phyloP scores from a whole-genome alignment of 2,888 invertebrate genomes.

The Heliconius ismenius region DNA sequence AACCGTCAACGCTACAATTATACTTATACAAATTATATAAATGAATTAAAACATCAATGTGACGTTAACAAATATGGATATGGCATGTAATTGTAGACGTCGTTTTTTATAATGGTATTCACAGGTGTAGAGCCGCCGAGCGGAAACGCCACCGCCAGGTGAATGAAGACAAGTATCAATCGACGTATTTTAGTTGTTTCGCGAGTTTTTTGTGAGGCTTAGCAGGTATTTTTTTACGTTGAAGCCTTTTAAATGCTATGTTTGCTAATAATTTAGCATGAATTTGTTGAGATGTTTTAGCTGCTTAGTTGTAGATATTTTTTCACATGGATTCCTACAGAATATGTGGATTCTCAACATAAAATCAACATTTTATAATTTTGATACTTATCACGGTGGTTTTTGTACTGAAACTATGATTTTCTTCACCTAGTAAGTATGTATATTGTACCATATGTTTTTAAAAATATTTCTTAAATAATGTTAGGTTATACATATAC shows the following conservation, averaged over 20 bases:
- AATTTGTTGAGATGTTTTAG: neutral
- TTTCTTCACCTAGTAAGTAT: too few relatives aligned
- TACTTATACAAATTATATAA: constrained; percentile 4
- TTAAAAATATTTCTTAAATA: too few relatives aligned
- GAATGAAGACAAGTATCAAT: constrained; percentile 46
- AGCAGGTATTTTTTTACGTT: neutral
- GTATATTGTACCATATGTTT: too few relatives aligned
- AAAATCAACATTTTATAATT: too few relatives aligned
- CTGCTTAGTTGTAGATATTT: neutral
- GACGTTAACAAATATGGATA: constrained; percentile 25
- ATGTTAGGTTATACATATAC: neutral
- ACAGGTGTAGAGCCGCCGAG: constrained; percentile 45
- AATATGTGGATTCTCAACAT: too few relatives aligned
- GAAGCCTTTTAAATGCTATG: neutral
- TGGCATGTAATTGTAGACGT: constrained; percentile 18
- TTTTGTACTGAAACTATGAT: too few relatives aligned
- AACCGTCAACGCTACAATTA: neutral
- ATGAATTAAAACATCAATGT: constrained; percentile 25
- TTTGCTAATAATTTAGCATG: neutral
- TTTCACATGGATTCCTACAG: neutral
- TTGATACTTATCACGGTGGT: too few relatives aligned
- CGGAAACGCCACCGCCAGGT: constrained; percentile 48
- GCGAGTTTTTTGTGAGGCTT: constrained; percentile 5
- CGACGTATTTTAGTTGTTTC: constrained; percentile 37
- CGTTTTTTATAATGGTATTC: constrained; percentile 26